Conservation (phyloP, 1,140 invertebrate genomes). For the Eupristina koningsbergeri region DNA sequence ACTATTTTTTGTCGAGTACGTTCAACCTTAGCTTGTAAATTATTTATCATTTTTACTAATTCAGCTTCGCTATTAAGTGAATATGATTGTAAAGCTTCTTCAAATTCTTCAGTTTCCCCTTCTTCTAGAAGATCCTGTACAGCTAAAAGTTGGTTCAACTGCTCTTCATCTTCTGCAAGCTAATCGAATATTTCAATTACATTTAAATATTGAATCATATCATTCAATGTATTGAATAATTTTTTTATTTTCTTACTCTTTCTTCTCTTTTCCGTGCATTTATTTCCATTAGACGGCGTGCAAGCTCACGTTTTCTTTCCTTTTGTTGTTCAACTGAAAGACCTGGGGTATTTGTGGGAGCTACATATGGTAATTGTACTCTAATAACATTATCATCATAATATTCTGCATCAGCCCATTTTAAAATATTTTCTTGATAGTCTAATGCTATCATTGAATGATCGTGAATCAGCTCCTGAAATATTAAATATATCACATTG, state of each 20-base stretch:
- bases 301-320: slow-evolving; percentile 88
- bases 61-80: slow-evolving; percentile 77
- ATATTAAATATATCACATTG: background rate
- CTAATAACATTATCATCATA: slow-evolving; percentile 88
- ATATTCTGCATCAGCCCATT: slow-evolving; percentile 87
- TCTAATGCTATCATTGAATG: slow-evolving; percentile 85
- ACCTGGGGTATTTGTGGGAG: slow-evolving; percentile 73
- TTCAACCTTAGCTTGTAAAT: slow-evolving; percentile 84
- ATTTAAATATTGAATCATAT: background rate
- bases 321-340: slow-evolving; percentile 86
- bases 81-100: slow-evolving; percentile 78
- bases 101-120: slow-evolving; percentile 83
- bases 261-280: slow-evolving; percentile 90
- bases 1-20: slow-evolving; percentile 85
- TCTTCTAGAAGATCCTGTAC: slow-evolving; percentile 86
- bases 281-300: slow-evolving; percentile 85
- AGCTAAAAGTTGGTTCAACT: slow-evolving; percentile 83
- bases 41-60: slow-evolving; percentile 83
- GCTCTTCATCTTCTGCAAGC: slow-evolving; percentile 90
- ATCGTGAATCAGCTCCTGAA: slow-evolving; percentile 85
- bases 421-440: slow-evolving; percentile 84
- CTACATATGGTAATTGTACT: slow-evolving; percentile 87
- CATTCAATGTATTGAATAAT: background rate
- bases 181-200: slow-evolving; percentile 53
- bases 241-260: slow-evolving; percentile 69